Base-by-base conservation (phyloP, 2,888 invertebrate species). In the Ectemnius lituratus region DNA sequence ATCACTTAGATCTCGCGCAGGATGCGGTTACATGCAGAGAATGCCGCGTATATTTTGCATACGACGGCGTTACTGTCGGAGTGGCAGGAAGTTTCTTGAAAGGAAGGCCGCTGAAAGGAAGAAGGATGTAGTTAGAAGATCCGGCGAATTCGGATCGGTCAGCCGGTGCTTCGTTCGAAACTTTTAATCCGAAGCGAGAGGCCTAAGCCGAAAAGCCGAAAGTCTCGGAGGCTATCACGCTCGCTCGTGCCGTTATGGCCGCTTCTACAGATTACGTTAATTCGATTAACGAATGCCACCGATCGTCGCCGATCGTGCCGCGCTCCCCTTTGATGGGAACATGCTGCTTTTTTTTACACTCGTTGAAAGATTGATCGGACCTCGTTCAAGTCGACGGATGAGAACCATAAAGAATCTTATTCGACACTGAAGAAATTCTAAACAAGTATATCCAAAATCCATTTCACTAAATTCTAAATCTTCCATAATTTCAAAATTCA, bases 241-340 rank as follows among this genome's bases (percentile, higher is more conserved):
- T 57, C 84, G 85, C 76, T 80, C 90, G 90, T 90, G 90, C 88
- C 81, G 78, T 69, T 71, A 75, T 82, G 73, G 65, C 75, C 66
- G 71, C 75, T 75, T 78, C 73, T 70, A 76, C 82, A 87, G 90
- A 88, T 90, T 90, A 89, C 78, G 87, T 88, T 90, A 87, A 89
- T 89, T 89, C 89, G 86, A 89, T 88, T 86, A 87, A 90, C 88
- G 88, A 86, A 89, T 88, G 86, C 87, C 75, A 75, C 28, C 70
- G 81, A 82, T 81, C 76, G 76, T 72, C 28, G 27, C 27, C 60
- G 66, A 37, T 37, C 37, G 37, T 37, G 37, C 8, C 37, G 37
- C 37, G 37, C 37, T 37, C 8, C 37, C 37, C 37, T 37, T 37
- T 37, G 37, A 37, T 6, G 37, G 37, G 37, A 8, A 11, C 8